Conservation (phyloP, 2,113 vertebrate genomes). For the Diglossa brunneiventris region DNA sequence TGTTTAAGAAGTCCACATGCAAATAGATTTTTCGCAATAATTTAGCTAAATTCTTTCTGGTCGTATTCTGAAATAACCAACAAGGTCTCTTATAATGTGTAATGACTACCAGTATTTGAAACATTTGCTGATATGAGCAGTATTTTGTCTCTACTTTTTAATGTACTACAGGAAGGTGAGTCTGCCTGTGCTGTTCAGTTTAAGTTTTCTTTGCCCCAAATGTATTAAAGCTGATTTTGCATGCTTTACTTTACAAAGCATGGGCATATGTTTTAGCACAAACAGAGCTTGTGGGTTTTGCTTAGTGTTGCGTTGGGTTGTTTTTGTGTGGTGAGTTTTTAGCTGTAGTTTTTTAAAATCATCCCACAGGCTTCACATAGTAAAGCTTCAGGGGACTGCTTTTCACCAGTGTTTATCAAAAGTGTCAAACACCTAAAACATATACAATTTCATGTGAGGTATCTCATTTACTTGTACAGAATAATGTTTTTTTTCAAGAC, state of each 20-base stretch:
- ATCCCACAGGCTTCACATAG: not conserved
- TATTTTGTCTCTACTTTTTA: not conserved
- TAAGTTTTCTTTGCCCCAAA: not conserved
- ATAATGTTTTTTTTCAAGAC: not conserved
- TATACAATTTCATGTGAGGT: accelerated
- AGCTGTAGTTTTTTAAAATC: not conserved
- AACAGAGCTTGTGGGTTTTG: not conserved
- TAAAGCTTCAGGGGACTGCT: not conserved
- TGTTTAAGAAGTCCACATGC: not conserved
- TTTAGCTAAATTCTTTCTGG: not conserved
- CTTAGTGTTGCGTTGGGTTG: accelerated
- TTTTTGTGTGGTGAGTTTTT: not conserved
- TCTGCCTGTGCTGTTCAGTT: not conserved
- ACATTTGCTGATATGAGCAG: not conserved
- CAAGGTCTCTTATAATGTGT: accelerated
- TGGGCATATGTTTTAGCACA: accelerated
- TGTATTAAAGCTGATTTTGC: not conserved
- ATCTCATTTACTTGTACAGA: not conserved
- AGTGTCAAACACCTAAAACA: not conserved
- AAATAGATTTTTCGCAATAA: not conserved
- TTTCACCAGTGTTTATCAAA: not conserved
- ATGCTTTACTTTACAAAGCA: not conserved
- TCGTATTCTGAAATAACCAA: not conserved
- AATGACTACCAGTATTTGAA: not conserved
- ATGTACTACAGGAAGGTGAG: not conserved